Conservation (phyloP, 2,113 vertebrate genomes). For the Pogona vitticeps region DNA sequence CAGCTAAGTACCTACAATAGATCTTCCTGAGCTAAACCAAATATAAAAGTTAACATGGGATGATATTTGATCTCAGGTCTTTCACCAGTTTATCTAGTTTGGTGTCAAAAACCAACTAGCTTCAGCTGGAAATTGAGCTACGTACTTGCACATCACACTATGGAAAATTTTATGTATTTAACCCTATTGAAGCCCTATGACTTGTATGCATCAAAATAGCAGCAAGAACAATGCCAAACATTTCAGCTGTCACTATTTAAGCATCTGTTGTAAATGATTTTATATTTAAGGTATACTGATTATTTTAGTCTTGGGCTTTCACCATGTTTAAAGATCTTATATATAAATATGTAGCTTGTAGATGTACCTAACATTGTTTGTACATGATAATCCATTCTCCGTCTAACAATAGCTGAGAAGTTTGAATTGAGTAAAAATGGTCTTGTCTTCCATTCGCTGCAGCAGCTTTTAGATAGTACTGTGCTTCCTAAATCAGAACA, state of each 20-base stretch:
- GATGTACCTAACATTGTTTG: constrained; percentile 19
- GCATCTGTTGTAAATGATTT: constrained; percentile 7
- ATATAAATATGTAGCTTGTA: background rate
- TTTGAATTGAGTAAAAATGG: background rate
- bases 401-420: background rate
- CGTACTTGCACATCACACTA: background rate
- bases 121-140: background rate
- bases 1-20: background rate
- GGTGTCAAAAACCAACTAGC: constrained; percentile 8
- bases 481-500: constrained; percentile 24
- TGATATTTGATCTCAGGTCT: background rate
- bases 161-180: background rate
- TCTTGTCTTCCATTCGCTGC: background rate
- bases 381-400: background rate
- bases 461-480: background rate
- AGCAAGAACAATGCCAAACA: background rate
- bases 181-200: background rate
- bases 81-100: background rate
- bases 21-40: background rate
- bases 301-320: background rate
- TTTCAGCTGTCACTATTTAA: background rate
- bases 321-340: constrained; percentile 2
- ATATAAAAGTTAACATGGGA: background rate
- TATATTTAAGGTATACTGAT: constrained; percentile 3
- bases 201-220: background rate